Percentiles rank a stretch among this genome's conserved stretches.
phyloP scores from a whole-genome alignment of 2,113 vertebrate genomes.

The Pterophyllum scalare region DNA sequence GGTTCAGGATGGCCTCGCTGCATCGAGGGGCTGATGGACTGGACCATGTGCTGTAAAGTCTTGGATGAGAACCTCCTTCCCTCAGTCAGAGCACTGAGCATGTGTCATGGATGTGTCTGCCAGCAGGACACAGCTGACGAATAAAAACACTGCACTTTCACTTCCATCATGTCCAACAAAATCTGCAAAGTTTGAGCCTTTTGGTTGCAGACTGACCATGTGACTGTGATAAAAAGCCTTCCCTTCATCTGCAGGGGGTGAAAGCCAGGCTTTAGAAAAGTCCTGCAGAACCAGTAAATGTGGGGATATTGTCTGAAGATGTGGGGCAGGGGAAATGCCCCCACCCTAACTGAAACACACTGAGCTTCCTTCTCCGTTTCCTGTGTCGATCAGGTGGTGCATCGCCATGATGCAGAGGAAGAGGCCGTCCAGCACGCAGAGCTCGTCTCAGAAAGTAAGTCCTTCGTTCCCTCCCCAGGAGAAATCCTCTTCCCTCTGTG shows the following conservation, averaged over 20 bases:
- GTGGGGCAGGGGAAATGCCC: neutral
- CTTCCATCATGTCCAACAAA: too few relatives aligned
- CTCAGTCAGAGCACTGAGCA: too few relatives aligned
- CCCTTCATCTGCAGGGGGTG: neutral
- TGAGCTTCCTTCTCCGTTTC: neutral
- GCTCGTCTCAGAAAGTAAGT: slow-evolving; percentile 53
- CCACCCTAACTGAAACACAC: too few relatives aligned
- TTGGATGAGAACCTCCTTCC: too few relatives aligned
- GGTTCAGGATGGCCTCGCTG: neutral
- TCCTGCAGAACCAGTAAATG: neutral
- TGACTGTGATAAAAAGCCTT: neutral
- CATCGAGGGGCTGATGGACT: too few relatives aligned
- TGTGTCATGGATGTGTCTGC: too few relatives aligned
- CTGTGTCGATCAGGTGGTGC: neutral
- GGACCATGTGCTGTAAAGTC: too few relatives aligned
- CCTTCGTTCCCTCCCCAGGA: neutral
- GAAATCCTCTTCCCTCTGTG: neutral
- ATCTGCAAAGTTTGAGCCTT: neutral
- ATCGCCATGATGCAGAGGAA: slow-evolving; percentile 72
- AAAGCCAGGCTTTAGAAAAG: neutral
- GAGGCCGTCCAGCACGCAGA: slow-evolving; percentile 16
- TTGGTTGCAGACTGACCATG: neutral
- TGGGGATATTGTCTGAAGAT: neutral
- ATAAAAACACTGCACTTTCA: too few relatives aligned
- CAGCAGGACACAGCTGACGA: too few relatives aligned